Base-by-base conservation (phyloP, 2,888 invertebrate species). In the Pachliopta kotzebuea region DNA sequence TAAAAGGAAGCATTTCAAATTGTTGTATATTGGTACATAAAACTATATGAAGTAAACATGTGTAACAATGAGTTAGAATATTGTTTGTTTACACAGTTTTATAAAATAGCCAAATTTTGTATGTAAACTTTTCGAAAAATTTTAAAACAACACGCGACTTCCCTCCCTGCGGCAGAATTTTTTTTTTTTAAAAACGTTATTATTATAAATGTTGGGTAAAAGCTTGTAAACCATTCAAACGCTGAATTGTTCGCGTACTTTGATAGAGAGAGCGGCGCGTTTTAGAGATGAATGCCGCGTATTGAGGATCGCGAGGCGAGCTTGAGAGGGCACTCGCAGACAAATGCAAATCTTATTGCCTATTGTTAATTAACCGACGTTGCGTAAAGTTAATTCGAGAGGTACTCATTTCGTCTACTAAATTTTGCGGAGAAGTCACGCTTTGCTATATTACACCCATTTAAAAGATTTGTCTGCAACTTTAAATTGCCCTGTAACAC, bases 281-380 rank as follows among this genome's bases (percentile, higher is more conserved):
- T 62, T 63, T 54, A 20, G 21, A 58, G 37, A 45, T 26, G 29
- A 20, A 29, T 1, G 42, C 26, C 53, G n/a, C n/a, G 23, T 54
- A 29, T 54, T 53, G 54, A 11, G 26, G 54, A 52, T 52, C 29
- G 7, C 21, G 52, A 23, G 42, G 26, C 49, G 29, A 14, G 60
- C 56, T 58, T 60, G 64, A 65, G 45, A 56, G 59, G 49, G 57
- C 62, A 60, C 63, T 64, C 61, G 49, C 57, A 65, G 65, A 67
- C 65, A 67, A 68, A 70, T 68, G 67, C 67, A 69, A 69, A 70
- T 71, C 63, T 59, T 55, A 63, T 58, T 55, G 49, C 58, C 58
- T 54, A 58, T 59, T 59, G 31, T 45, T 63, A 54, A 63, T 58
- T 52, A 20, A n/a, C n/a, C 21, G 21, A 20, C 23, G 31, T 52